A percentile compares a stretch with the other conserved stretches of the same genome.
phyloP scores from a whole-genome alignment of 2,797 vertebrate species.

The Sebastes melanostomus region DNA sequence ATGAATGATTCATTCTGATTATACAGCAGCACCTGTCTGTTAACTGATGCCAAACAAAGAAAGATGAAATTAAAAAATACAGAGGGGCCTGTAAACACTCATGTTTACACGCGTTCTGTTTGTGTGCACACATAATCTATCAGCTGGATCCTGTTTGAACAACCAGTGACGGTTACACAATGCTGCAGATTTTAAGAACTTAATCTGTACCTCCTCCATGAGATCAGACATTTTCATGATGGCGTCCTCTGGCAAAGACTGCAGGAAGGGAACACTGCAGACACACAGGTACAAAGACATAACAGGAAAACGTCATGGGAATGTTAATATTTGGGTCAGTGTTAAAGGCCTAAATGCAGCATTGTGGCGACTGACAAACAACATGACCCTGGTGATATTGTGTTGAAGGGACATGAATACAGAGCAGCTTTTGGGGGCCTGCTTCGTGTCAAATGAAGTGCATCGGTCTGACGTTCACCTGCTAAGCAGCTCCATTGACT shows the following conservation, averaged over 20 bases:
- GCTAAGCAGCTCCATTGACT: conserved; percentile 76
- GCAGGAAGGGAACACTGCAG: conserved; percentile 78
- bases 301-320: background rate
- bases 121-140: conserved; percentile 26
- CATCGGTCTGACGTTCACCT: conserved; percentile 64
- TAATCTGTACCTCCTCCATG: conserved; percentile 78
- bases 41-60: conserved; percentile 17
- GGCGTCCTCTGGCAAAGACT: conserved; percentile 75
- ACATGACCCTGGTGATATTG: background rate
- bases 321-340: background rate
- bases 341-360: background rate
- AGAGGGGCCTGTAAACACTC: background rate
- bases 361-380: background rate
- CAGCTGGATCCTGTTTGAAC: conserved; percentile 31
- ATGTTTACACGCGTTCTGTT: conserved; percentile 33
- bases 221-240: conserved; percentile 78
- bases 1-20: conserved; percentile 1
- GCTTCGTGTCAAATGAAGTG: conserved; percentile 11
- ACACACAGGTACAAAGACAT: conserved; percentile 34
- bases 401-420: conserved; percentile 1
- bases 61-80: conserved; percentile 10
- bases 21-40: background rate
- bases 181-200: conserved; percentile 11
- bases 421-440: background rate
- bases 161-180: conserved; percentile 5